phyloP scores from a whole-genome alignment of 2,797 vertebrate species.

The Capromys pilorides region DNA sequence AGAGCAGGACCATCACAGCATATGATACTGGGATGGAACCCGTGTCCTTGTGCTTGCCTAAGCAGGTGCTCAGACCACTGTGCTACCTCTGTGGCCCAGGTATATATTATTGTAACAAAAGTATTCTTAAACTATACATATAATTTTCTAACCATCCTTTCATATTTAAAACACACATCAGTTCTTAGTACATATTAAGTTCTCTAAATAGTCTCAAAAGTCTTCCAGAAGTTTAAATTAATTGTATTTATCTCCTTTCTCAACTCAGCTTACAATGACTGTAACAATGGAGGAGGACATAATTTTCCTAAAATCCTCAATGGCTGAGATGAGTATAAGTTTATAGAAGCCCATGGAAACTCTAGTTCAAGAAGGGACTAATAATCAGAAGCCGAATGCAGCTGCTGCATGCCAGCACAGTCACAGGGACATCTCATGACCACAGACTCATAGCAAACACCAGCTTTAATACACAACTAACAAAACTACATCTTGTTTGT shows the following conservation, averaged over 20 bases:
- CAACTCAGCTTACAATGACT: not conserved
- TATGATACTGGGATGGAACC: too few relatives aligned
- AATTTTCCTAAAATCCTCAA: not conserved
- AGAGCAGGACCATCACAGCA: too few relatives aligned
- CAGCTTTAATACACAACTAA: not conserved
- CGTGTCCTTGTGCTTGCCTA: too few relatives aligned
- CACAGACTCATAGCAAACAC: not conserved
- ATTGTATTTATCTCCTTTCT: not conserved
- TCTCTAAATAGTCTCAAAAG: not conserved
- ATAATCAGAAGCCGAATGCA: not conserved
- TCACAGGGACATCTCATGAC: not conserved
- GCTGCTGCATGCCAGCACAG: rapidly evolving
- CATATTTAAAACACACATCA: not conserved
- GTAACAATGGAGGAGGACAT: rapidly evolving
- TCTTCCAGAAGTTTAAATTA: not conserved
- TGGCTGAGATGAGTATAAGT: not conserved
- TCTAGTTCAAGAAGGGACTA: not conserved
- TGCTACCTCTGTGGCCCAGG: too few relatives aligned
- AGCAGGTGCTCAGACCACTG: too few relatives aligned
- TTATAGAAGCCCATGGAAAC: not conserved
- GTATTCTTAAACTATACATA: not conserved
- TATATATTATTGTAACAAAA: not conserved
- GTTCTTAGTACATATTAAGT: not conserved
- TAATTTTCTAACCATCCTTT: not conserved
- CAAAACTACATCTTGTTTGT: not conserved